phyloP scores from a whole-genome alignment of 2,888 invertebrate genomes.

The Scotopteryx bipunctaria region DNA sequence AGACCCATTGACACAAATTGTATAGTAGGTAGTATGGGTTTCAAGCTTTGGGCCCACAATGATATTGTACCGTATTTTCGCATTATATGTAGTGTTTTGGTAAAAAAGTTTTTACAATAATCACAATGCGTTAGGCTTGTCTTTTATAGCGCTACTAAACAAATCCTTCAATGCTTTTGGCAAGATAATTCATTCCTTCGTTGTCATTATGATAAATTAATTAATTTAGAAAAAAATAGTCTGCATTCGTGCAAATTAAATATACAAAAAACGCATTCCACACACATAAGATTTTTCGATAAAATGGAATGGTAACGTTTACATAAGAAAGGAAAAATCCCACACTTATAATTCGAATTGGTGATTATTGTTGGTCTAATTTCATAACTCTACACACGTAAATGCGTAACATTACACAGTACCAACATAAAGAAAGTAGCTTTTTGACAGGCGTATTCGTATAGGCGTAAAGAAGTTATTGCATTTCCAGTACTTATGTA shows the following conservation, averaged over 20 bases:
- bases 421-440: background rate
- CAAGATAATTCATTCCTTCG: slow-evolving; percentile 11
- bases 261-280: slow-evolving; percentile 4
- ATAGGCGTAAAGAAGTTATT: no score
- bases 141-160: slow-evolving; percentile 21
- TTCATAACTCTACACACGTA: slow-evolving; percentile 7
- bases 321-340: slow-evolving; percentile 14
- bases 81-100: background rate
- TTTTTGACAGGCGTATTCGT: background rate
- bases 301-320: slow-evolving; percentile 10
- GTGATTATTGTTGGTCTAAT: slow-evolving; percentile 9
- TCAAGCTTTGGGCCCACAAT: no score
- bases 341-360: background rate
- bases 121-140: slow-evolving; percentile 3
- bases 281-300: slow-evolving; percentile 3
- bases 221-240: slow-evolving; percentile 11
- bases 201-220: slow-evolving; percentile 6
- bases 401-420: slow-evolving; percentile 3
- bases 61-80: no score
- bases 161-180: slow-evolving; percentile 7
- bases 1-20: no score
- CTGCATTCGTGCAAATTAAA: slow-evolving; percentile 4
- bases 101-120: background rate
- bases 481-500: no score
- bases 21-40: no score